phyloP scores from a whole-genome alignment of 2,113 vertebrate genomes.

The Brachionichthys hirsutus region DNA sequence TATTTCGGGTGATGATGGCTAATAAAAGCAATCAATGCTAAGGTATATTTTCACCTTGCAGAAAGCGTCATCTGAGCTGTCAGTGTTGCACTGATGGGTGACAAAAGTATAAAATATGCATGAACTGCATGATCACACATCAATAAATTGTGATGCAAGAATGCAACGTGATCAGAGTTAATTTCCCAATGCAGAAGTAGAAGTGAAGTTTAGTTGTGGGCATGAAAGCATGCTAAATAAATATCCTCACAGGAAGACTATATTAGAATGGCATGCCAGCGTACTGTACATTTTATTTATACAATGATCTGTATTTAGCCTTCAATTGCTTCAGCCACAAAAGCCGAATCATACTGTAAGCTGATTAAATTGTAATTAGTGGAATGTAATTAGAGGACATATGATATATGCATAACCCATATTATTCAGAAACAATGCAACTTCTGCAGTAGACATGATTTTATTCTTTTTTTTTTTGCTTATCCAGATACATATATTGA shows the following conservation, averaged over 20 bases:
- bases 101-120: not conserved
- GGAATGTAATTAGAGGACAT: constrained; percentile 68
- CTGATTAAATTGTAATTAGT: constrained; percentile 68
- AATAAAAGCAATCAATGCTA: constrained; percentile 3
- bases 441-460: constrained; percentile 20
- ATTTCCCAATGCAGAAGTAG: not conserved
- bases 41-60: constrained; percentile 14
- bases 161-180: not conserved
- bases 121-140: too few species aligned
- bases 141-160: not conserved
- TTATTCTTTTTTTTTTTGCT: constrained; percentile 27
- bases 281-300: constrained; percentile 23
- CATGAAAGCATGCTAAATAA: constrained; percentile 7
- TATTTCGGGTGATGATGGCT: not conserved
- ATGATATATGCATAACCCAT: constrained; percentile 53
- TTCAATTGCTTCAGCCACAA: constrained; percentile 48
- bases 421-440: constrained; percentile 48
- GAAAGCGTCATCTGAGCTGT: constrained; percentile 13
- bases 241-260: constrained; percentile 5
- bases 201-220: not conserved
- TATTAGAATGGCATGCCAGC: constrained; percentile 21
- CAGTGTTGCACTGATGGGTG: not conserved
- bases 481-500: constrained; percentile 3
- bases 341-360: constrained; percentile 61
- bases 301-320: constrained; percentile 20